Percentiles rank a stretch among this genome's conserved stretches.
phyloP scores from a whole-genome alignment of 2,888 invertebrate genomes.

The Scaptomyza cyrtandrae region DNA sequence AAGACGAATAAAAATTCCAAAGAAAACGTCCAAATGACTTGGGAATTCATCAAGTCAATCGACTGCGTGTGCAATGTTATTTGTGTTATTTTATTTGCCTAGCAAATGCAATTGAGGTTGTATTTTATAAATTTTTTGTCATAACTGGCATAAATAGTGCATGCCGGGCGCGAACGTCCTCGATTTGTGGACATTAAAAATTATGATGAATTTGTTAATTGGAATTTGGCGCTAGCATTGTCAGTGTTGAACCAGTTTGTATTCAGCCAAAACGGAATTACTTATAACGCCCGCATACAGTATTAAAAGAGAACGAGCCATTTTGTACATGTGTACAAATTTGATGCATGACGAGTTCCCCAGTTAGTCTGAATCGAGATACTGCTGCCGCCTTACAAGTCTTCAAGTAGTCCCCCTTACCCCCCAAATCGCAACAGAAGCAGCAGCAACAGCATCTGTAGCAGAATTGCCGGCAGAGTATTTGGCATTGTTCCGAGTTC shows the following conservation, averaged over 20 bases:
- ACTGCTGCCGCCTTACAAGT: slow-evolving; percentile 27
- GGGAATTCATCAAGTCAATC: slow-evolving; percentile 28
- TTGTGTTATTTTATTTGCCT: slow-evolving; percentile 15
- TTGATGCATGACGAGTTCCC: slow-evolving; percentile 45
- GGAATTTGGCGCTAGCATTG: slow-evolving; percentile 57
- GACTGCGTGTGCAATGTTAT: slow-evolving; percentile 33
- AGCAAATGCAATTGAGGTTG: slow-evolving; percentile 40
- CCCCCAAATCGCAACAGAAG: slow-evolving; percentile 36
- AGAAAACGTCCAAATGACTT: slow-evolving; percentile 31
- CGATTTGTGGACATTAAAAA: slow-evolving; percentile 67
- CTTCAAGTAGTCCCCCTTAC: slow-evolving; percentile 29
- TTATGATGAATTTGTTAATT: slow-evolving; percentile 81
- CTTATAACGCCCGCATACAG: slow-evolving; percentile 35
- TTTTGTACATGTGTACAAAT: slow-evolving; percentile 29
- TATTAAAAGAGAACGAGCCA: neutral
- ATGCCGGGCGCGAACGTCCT: slow-evolving; percentile 36
- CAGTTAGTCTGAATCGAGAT: slow-evolving; percentile 10
- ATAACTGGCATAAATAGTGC: slow-evolving; percentile 45
- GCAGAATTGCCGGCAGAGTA: slow-evolving; percentile 73
- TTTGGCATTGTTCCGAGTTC: slow-evolving; percentile 82
- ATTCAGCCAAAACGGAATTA: slow-evolving; percentile 12
- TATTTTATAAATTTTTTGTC: slow-evolving; percentile 15
- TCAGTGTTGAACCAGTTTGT: slow-evolving; percentile 65
- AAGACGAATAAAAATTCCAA: slow-evolving; percentile 41
- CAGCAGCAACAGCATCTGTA: slow-evolving; percentile 30